Percentiles rank a stretch among this genome's conserved stretches.
Conservation (phyloP, 2,113 vertebrate species). For the Myotis lucifugus region DNA sequence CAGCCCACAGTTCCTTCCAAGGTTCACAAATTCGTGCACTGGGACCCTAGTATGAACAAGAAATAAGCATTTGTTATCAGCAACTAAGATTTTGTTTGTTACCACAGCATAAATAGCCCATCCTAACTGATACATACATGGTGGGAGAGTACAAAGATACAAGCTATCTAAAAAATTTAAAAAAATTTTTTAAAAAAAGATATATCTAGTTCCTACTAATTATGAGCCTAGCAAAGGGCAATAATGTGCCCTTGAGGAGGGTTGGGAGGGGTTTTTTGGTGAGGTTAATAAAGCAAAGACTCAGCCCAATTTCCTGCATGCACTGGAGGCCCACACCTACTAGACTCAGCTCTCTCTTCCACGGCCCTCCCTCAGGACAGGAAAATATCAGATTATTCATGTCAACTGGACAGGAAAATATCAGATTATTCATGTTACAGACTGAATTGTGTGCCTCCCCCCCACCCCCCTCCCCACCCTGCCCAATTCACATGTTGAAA, state of each 20-base stretch:
- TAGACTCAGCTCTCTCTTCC: background rate
- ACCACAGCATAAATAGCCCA: background rate
- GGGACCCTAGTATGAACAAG: background rate
- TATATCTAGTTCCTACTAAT: background rate
- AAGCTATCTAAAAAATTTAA: no score
- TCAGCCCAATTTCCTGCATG: background rate
- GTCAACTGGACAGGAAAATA: background rate
- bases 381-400: background rate
- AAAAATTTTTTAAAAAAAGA: no score
- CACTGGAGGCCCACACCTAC: background rate
- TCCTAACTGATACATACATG: fast-evolving
- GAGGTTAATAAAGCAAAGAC: background rate
- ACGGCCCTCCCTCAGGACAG: background rate
- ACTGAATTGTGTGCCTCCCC: background rate
- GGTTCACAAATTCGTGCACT: no score
- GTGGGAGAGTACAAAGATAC: background rate
- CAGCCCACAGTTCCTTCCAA: no score
- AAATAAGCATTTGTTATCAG: background rate
- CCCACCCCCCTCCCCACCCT: no score
- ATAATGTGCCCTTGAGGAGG: background rate
- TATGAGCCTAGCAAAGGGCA: background rate
- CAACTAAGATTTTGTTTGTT: background rate
- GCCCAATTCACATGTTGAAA: background rate
- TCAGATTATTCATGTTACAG: background rate
- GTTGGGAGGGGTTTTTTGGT: no score